Evolutionary conservation across 2,888 invertebrate genomes (phyloP).

Genomic region (Andrena flavipes): DNA sequence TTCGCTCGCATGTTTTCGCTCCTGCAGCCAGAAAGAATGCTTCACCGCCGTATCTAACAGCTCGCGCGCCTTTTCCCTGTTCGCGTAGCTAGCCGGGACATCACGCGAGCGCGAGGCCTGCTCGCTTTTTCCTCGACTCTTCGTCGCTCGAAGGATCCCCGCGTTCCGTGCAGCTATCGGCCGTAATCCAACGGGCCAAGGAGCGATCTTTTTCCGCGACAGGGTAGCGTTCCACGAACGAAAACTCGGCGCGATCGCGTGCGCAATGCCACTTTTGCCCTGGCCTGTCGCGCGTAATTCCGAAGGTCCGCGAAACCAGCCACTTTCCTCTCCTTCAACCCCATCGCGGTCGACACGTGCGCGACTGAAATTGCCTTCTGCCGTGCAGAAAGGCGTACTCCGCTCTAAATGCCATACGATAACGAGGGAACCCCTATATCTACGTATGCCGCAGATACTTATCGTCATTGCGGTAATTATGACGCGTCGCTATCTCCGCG

Average conservation of each 20-base stretch:
- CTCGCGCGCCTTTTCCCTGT: not conserved
- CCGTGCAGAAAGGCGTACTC: slow-evolving; percentile 25
- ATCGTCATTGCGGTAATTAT: slow-evolving; percentile 24
- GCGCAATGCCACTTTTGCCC: slow-evolving; percentile 46
- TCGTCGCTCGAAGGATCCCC: slow-evolving; percentile 5
- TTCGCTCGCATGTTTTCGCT: not conserved
- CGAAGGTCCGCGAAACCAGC: slow-evolving; percentile 18
- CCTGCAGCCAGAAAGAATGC: not conserved
- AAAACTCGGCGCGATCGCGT: slow-evolving; percentile 56
- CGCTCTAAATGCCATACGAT: slow-evolving; percentile 17
- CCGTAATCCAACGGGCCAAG: slow-evolving; percentile 26
- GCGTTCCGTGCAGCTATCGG: slow-evolving; percentile 51
- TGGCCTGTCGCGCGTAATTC: slow-evolving; percentile 12
- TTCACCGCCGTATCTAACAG: not conserved
- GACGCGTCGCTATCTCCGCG: not conserved
- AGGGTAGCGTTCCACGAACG: slow-evolving; percentile 27
- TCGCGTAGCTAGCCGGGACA: not conserved
- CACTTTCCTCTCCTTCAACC: slow-evolving; percentile 16
- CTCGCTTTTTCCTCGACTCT: not conserved
- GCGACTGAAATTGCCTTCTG: slow-evolving; percentile 51
- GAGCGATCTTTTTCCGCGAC: slow-evolving; percentile 29
- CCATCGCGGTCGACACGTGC: slow-evolving; percentile 14
- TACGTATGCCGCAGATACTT: slow-evolving; percentile 11
- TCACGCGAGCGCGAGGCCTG: slow-evolving; percentile 23
- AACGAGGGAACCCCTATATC: not conserved